Percentiles rank a stretch among this genome's conserved stretches.
These are phyloP conservation scores for Gopherus evgoodei DNA, from an alignment of 2,113 vertebrate genomes.

Conservation along the genomic window DNA sequence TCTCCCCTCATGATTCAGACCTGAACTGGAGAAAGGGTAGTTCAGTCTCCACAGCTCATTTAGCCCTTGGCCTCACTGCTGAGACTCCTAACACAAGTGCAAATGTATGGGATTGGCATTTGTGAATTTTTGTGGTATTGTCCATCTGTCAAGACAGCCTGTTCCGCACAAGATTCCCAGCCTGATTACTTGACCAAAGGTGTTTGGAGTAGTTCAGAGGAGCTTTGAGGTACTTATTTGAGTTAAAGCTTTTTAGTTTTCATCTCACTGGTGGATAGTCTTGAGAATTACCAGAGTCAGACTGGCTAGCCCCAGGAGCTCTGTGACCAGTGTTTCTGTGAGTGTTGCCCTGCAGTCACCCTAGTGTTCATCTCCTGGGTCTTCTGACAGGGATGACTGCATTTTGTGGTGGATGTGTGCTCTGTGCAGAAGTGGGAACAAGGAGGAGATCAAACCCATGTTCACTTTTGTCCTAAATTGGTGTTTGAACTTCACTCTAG, in stretches of 20 bases:
- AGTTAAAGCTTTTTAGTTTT: not conserved
- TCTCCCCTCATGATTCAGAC: not conserved
- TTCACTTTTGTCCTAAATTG: not conserved
- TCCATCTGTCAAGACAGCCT: fast-evolving
- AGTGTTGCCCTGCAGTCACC: not conserved
- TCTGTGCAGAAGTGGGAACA: not conserved
- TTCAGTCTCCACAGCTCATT: not conserved
- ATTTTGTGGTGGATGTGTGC: not conserved
- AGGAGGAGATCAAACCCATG: not conserved
- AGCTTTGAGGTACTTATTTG: not conserved
- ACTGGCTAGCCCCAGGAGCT: not conserved
- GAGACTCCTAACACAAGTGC: not conserved
- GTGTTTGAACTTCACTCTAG: not conserved
- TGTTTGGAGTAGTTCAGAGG: not conserved
- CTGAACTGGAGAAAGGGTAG: not conserved
- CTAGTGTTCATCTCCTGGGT: not conserved
- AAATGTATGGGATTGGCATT: not conserved
- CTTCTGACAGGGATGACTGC: not conserved
- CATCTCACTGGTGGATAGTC: not conserved
- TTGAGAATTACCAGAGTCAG: not conserved
- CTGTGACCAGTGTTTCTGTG: not conserved
- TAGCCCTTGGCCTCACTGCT: not conserved
- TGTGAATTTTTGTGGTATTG: not conserved
- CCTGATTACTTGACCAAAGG: fast-evolving
- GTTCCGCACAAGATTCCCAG: fast-evolving